phyloP scores from a whole-genome alignment of 2,888 invertebrate genomes.

The Leucozona laternaria region DNA sequence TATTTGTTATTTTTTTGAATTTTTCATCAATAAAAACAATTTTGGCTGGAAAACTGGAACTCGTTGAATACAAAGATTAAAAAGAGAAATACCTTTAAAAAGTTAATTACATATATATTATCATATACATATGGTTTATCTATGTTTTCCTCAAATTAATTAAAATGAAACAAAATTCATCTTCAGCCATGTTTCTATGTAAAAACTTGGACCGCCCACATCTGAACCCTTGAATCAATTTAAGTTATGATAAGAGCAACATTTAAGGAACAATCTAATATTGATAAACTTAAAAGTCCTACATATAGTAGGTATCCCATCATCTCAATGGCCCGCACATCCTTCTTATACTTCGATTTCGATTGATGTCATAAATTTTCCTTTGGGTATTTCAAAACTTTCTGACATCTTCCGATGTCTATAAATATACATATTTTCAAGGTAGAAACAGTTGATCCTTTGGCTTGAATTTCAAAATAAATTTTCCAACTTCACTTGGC shows the following conservation, averaged over 20 bases:
- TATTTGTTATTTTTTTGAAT: no score
- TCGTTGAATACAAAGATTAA: no score
- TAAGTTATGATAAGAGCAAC: background rate
- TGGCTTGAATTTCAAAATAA: background rate
- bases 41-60: no score
- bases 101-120: no score
- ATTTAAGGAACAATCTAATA: conserved; percentile 1
- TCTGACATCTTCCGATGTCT: conserved; percentile 1
- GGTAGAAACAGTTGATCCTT: background rate
- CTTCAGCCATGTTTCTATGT: background rate
- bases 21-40: no score
- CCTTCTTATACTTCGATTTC: background rate
- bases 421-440: conserved; percentile 4
- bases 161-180: background rate
- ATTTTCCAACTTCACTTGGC: conserved; percentile 1
- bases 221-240: background rate
- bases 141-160: background rate
- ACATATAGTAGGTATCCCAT: background rate
- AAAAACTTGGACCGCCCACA: background rate
- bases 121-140: no score
- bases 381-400: conserved; percentile 10
- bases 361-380: background rate
- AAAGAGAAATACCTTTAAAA: no score
- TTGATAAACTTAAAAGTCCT: background rate
- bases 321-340: background rate